Percentiles rank a stretch among this genome's conserved stretches.
Evolutionary conservation across 2,797 vertebrate genomes (phyloP).

Genomic region (Geotrypetes seraphini): DNA sequence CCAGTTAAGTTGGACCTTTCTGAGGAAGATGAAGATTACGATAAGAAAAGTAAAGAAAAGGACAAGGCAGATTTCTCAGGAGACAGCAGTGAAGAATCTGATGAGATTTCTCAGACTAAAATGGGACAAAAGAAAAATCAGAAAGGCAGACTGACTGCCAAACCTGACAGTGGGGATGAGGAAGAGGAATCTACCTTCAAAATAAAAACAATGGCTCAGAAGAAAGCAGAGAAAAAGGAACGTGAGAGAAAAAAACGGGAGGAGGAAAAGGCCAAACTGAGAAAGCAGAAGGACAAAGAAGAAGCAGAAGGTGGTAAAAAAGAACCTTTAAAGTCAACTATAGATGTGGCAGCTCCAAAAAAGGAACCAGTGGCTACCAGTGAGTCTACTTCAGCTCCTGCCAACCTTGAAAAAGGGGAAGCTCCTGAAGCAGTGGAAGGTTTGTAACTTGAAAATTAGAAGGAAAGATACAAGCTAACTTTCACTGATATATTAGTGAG

Average conservation of each 20-base stretch:
- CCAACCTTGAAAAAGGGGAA: slow-evolving; percentile 40
- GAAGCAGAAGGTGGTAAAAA: slow-evolving; percentile 54
- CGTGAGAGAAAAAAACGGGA: slow-evolving; percentile 79
- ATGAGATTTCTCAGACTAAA: slow-evolving; percentile 53
- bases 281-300: slow-evolving; percentile 76
- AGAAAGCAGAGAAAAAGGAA: slow-evolving; percentile 96
- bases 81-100: slow-evolving; percentile 61
- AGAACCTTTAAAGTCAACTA: slow-evolving; percentile 43
- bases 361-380: slow-evolving; percentile 34
- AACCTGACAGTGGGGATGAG: slow-evolving; percentile 61
- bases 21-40: slow-evolving; percentile 50
- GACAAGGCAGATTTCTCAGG: slow-evolving; percentile 28
- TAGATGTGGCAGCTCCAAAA: slow-evolving; percentile 20
- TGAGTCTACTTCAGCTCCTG: not conserved
- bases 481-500: not conserved
- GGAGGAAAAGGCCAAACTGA: slow-evolving; percentile 71
- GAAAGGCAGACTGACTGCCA: slow-evolving; percentile 55
- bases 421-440: slow-evolving; percentile 32
- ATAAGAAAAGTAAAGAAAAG: slow-evolving; percentile 37
- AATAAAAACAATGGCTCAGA: slow-evolving; percentile 92
- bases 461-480: not conserved
- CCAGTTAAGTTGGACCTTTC: slow-evolving; percentile 42
- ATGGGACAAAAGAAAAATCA: slow-evolving; percentile 70
- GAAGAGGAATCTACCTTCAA: slow-evolving; percentile 65
- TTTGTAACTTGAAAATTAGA: slow-evolving; percentile 21